phyloP scores from a whole-genome alignment of 2,888 invertebrate species.

The Caenorhabditis uteleia region DNA sequence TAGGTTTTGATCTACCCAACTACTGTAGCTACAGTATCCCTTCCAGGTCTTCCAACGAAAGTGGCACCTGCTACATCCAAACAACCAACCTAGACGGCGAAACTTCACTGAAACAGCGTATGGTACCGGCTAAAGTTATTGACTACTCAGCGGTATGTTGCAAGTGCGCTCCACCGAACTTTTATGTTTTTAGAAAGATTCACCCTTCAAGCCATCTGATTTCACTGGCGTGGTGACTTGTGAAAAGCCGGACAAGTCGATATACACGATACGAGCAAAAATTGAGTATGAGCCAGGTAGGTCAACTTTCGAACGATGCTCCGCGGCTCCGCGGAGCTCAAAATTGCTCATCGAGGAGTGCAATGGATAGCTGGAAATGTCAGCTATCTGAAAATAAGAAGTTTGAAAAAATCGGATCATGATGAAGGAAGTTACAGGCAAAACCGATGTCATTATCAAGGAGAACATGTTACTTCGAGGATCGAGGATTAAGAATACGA shows the following conservation, averaged over 20 bases:
- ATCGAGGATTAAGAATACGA: slow-evolving; percentile 93
- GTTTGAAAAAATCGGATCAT: no score
- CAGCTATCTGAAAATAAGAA: no score
- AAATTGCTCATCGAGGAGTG: no score
- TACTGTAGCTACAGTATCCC: no score
- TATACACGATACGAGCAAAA: slow-evolving; percentile 87
- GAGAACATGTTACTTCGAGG: slow-evolving; percentile 91
- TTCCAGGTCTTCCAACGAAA: slow-evolving; percentile 39
- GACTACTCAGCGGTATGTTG: slow-evolving; percentile 76
- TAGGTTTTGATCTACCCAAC: slow-evolving; percentile 5
- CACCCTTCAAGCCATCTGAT: slow-evolving; percentile 50
- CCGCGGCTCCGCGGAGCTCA: no score
- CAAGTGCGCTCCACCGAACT: no score
- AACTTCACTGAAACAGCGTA: slow-evolving; percentile 88
- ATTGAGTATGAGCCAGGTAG: slow-evolving; percentile 69
- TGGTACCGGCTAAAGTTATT: slow-evolving; percentile 48
- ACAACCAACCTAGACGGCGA: slow-evolving; percentile 96
- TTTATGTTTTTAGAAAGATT: slow-evolving; percentile 37
- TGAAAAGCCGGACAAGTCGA: slow-evolving; percentile 91
- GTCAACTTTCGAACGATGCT: no score
- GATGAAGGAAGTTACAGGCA: no score
- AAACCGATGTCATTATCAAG: slow-evolving; percentile 75
- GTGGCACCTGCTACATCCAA: slow-evolving; percentile 88
- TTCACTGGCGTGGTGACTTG: slow-evolving; percentile 87
- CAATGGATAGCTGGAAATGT: background rate